A percentile compares a stretch with the other conserved stretches of the same genome.
phyloP scores from a whole-genome alignment of 2,113 vertebrate species.

The Chionodraco myersi region DNA sequence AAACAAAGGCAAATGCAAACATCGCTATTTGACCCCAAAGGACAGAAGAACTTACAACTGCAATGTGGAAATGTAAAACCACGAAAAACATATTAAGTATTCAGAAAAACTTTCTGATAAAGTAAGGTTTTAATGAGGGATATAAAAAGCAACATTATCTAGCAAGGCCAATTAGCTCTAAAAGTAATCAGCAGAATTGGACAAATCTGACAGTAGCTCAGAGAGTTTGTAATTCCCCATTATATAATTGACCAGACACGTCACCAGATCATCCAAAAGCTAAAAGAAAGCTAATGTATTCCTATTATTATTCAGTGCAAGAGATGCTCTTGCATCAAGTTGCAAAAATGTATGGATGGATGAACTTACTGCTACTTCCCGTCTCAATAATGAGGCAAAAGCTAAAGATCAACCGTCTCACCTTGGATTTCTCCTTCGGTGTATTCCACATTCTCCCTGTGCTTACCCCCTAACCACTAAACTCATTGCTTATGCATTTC shows the following conservation, averaged over 20 bases:
- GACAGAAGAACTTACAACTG: neutral
- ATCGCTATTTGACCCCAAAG: neutral
- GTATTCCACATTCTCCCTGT: neutral
- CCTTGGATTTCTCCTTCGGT: conserved; percentile 4
- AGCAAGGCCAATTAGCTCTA: neutral
- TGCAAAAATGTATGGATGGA: neutral
- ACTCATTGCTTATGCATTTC: conserved; percentile 6
- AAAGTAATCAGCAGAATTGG: neutral
- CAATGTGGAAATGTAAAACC: neutral
- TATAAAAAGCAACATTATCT: neutral
- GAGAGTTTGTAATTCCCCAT: no score
- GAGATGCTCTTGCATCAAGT: neutral
- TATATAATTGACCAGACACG: neutral
- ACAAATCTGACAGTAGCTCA: neutral
- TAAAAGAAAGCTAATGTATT: neutral
- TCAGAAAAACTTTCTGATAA: neutral
- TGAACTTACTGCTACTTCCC: neutral
- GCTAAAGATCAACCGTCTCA: neutral
- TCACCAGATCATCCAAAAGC: neutral
- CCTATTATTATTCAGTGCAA: neutral
- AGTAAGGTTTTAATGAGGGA: neutral
- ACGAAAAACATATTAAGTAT: neutral
- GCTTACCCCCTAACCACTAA: conserved; percentile 7
- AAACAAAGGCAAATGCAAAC: no score
- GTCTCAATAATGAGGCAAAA: neutral